Evolutionary conservation across 2,113 vertebrate species (phyloP).

Genomic region (Barbus barbus): DNA sequence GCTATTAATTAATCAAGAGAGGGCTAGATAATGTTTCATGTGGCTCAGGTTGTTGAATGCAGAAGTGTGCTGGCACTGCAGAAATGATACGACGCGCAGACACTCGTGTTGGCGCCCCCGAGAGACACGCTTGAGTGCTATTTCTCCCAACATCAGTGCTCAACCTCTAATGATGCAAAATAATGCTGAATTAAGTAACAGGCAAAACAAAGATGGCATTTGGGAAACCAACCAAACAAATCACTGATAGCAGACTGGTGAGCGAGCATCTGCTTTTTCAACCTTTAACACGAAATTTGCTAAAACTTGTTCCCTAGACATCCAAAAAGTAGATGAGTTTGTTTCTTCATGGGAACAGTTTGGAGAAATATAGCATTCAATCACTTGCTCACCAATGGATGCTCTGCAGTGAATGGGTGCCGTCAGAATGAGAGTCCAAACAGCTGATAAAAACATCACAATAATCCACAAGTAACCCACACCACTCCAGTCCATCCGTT

Average conservation of each 20-base stretch:
- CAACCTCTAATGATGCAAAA: slow-evolving; percentile 56
- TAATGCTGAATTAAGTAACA: slow-evolving; percentile 45
- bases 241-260: neutral
- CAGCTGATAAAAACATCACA: no score
- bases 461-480: no score
- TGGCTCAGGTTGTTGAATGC: slow-evolving; percentile 59
- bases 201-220: slow-evolving; percentile 31
- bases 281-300: no score
- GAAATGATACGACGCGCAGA: slow-evolving; percentile 36
- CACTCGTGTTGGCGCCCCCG: slow-evolving; percentile 47
- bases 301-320: no score
- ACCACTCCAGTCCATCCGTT: no score
- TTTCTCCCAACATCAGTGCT: slow-evolving; percentile 39
- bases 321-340: no score
- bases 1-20: slow-evolving; percentile 70
- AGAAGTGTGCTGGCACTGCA: slow-evolving; percentile 65
- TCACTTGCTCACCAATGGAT: no score
- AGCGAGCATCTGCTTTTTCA: neutral
- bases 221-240: neutral
- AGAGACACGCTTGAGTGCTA: slow-evolving; percentile 52
- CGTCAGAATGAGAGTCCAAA: no score
- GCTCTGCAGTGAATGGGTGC: no score
- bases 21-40: slow-evolving; percentile 66
- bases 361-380: no score
- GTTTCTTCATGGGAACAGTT: no score